Conservation (phyloP, 2,888 invertebrate species). For the Cryptosula pallasiana region DNA sequence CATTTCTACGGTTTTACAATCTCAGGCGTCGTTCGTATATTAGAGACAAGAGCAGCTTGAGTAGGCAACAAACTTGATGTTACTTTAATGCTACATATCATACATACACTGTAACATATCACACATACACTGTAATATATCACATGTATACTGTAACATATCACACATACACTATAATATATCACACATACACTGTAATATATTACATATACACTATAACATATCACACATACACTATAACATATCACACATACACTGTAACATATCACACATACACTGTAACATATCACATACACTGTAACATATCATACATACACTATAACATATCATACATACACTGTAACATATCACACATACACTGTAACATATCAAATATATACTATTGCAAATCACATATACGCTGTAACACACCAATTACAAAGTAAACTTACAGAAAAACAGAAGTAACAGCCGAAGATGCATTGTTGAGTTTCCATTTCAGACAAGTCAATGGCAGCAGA, state of each 20-base stretch:
- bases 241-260: background rate
- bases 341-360: background rate
- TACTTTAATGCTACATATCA: too few species aligned
- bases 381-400: background rate
- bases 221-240: background rate
- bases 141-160: too few species aligned
- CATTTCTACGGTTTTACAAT: too few species aligned
- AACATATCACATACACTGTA: background rate
- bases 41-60: too few species aligned
- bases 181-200: background rate
- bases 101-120: too few species aligned
- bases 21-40: too few species aligned
- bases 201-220: background rate
- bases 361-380: background rate
- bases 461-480: background rate
- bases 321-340: background rate
- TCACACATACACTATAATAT: background rate
- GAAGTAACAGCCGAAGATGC: conserved; percentile 4
- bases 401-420: background rate
- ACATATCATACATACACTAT: background rate
- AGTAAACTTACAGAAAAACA: background rate
- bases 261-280: background rate
- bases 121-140: too few species aligned
- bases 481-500: background rate
- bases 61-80: too few species aligned